Evolutionary conservation across 2,888 invertebrate genomes (phyloP), one percentile per base, ranked within the genome.

Genomic region (Brachyptera putata): DNA sequence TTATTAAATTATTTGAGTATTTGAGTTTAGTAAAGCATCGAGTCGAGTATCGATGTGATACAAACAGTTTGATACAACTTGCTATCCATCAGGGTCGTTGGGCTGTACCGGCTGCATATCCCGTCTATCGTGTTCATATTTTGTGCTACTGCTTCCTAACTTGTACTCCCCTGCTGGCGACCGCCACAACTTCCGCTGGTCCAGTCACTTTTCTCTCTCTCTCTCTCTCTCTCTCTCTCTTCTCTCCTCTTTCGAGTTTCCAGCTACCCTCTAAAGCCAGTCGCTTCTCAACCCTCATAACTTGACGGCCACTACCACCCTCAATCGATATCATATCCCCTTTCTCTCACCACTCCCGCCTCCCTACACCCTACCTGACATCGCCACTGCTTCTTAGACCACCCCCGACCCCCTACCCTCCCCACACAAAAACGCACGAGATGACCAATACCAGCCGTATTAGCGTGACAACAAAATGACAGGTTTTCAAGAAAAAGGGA

Each of bases 311-410:
- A 62, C 50, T 56, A 55, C 63, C 60, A 55, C 61, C 61, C 60
- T 57, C 63, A 63, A 63, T 63, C 63, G 63, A 63, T 63, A 63
- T 55, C 60, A 61, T 61, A 58, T 57, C 50, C 63, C 61, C 62
- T 34, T 16, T 30, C 46, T 36, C 25, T 46, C 46, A 43, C 59
- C 13, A 2, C 53, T 37, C 25, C 37, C 62, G 18, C 48, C 37
- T 16, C 57, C 14, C 37, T 22, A 22, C 36, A 22, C 41, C 55
- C 36, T 36, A 55, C 50, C 46, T 46, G 46, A 16, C 46, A 46
- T 43, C 43, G 18, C 43, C 41, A 41, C 21, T 41, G 41, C 50
- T 49, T 16, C 50, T 21, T 37, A 55, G 39, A 59, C 48, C 25
- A 30, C 48, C 37, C 26, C 16, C 16, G 16, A 36, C 25, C 39